phyloP scores from a whole-genome alignment of 2,113 vertebrate genomes.

The Ciconia stormi region DNA sequence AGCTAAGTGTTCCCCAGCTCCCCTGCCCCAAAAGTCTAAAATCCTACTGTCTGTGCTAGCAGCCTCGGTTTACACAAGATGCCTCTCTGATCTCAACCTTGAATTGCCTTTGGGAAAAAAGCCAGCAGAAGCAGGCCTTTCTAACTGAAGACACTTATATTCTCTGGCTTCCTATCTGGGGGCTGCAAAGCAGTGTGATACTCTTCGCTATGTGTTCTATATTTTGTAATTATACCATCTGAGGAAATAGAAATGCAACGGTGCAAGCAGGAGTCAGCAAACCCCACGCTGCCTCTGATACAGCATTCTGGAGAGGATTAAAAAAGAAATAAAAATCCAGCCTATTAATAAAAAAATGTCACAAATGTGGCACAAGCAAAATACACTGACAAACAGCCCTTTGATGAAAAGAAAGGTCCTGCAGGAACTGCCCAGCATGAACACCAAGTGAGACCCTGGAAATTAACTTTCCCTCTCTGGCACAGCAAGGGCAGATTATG shows the following conservation, averaged over 20 bases:
- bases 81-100: background rate
- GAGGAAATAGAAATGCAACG: background rate
- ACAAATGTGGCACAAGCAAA: background rate
- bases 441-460: background rate
- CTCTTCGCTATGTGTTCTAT: background rate
- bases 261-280: background rate
- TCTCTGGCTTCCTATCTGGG: background rate
- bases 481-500: background rate
- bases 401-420: background rate
- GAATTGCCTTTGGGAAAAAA: background rate
- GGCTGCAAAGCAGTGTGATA: background rate
- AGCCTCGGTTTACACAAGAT: accelerated
- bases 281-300: background rate
- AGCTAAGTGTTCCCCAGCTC: background rate
- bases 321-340: background rate
- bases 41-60: background rate
- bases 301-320: background rate
- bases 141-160: background rate
- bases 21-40: background rate
- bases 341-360: background rate
- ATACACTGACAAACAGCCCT: background rate
- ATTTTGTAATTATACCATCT: background rate
- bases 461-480: background rate
- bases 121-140: background rate
- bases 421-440: background rate